phyloP scores from a whole-genome alignment of 2,113 vertebrate genomes.

The Gambusia affinis region DNA sequence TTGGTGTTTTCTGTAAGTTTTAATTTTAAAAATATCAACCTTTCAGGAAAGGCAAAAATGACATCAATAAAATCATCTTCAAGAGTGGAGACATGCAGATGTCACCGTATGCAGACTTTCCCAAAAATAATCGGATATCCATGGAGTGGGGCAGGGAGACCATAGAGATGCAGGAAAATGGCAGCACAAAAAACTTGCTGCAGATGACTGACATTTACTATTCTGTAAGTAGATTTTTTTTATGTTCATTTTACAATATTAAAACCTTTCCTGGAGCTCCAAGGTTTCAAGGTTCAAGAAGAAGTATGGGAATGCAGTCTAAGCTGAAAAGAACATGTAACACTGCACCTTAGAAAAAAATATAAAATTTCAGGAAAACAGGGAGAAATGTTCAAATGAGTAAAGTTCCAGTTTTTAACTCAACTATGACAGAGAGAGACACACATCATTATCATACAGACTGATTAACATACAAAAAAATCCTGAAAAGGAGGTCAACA shows the following conservation, averaged over 20 bases:
- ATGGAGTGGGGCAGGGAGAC: constrained; percentile 96
- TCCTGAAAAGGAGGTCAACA: no score
- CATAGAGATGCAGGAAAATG: constrained; percentile 98
- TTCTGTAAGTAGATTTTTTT: constrained; percentile 81
- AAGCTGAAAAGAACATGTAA: no score
- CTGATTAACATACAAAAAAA: no score
- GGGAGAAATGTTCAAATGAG: background rate
- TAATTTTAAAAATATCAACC: constrained; percentile 5
- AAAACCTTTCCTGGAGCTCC: no score
- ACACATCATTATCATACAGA: no score
- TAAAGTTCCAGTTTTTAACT: background rate
- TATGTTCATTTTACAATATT: no score
- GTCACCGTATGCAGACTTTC: constrained; percentile 94
- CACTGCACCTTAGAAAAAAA: background rate
- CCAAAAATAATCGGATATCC: constrained; percentile 89
- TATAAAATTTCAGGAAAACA: background rate
- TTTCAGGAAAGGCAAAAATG: constrained; percentile 94
- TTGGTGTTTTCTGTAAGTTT: background rate
- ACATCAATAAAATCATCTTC: constrained; percentile 98
- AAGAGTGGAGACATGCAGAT: constrained; percentile 97
- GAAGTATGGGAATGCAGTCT: no score
- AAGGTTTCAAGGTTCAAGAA: no score
- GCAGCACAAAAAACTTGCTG: constrained; percentile 97
- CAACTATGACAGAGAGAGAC: no score
- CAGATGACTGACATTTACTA: constrained; percentile 98